Percentiles rank a stretch among this genome's conserved stretches.
Conservation (phyloP, 2,888 invertebrate genomes). For the Flexamia atlantica region DNA sequence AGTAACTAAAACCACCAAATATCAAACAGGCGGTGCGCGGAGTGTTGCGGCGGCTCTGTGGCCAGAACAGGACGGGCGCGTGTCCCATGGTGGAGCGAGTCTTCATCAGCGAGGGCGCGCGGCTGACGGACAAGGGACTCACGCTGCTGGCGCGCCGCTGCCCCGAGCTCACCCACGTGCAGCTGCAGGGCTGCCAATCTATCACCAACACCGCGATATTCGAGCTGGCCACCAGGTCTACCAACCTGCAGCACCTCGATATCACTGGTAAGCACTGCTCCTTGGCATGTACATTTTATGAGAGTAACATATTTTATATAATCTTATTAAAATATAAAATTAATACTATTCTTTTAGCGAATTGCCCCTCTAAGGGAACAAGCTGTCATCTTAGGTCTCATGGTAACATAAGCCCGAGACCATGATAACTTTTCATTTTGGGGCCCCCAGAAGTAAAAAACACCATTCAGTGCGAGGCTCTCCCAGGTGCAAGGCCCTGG, state of each 20-base stretch:
- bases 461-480: no score
- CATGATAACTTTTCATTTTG: no score
- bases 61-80: constrained; percentile 82
- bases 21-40: constrained; percentile 80
- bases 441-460: no score
- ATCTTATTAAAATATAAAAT: no score
- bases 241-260: constrained; percentile 90
- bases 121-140: constrained; percentile 88
- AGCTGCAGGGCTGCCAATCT: constrained; percentile 85
- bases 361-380: no score
- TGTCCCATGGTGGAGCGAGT: constrained; percentile 84
- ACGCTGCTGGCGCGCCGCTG: constrained; percentile 87
- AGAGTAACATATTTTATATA: no score
- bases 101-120: constrained; percentile 82
- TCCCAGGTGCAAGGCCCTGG: no score
- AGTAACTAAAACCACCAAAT: no score
- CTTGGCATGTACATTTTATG: no score
- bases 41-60: constrained; percentile 80
- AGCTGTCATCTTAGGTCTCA: no score
- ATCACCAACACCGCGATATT: constrained; percentile 88
- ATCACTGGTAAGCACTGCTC: constrained; percentile 82
- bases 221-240: constrained; percentile 88
- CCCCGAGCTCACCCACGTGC: constrained; percentile 89
- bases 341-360: no score
- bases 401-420: no score